Conservation (phyloP, 1,140 invertebrate species). For the Campoletis sonorensis region DNA sequence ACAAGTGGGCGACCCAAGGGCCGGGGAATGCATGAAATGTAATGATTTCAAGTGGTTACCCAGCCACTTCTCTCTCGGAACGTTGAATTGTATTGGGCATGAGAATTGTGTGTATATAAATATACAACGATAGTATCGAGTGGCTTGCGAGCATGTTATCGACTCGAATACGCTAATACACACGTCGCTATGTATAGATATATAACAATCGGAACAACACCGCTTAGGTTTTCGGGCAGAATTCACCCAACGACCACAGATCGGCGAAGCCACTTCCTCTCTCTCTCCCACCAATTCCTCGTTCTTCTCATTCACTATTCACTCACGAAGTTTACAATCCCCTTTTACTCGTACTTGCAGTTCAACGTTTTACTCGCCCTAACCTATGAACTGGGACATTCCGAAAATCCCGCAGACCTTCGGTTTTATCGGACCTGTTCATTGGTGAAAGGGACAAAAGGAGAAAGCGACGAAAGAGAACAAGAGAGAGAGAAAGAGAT, state of each 20-base stretch:
- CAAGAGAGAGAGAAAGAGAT: background rate
- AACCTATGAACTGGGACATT: slow-evolving; percentile 1
- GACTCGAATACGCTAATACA: slow-evolving; percentile 49
- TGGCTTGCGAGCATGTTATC: slow-evolving; percentile 55
- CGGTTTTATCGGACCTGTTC: slow-evolving; percentile 8
- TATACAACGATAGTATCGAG: slow-evolving; percentile 59
- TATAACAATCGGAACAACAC: slow-evolving; percentile 47
- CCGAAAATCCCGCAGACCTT: slow-evolving; percentile 11
- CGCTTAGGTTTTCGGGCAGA: slow-evolving; percentile 27
- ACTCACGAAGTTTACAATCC: background rate
- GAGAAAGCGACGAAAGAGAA: too few relatives aligned
- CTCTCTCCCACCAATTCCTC: background rate
- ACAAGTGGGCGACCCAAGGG: background rate
- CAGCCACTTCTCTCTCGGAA: slow-evolving; percentile 39
- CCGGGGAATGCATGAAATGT: slow-evolving; percentile 38
- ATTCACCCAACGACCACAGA: background rate
- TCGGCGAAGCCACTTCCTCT: background rate
- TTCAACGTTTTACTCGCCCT: slow-evolving; percentile 19
- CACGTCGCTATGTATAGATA: background rate
- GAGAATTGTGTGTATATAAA: background rate
- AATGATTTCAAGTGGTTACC: slow-evolving; percentile 55
- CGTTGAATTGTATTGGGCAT: background rate
- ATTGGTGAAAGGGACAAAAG: background rate
- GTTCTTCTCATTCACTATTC: background rate
- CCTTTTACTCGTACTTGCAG: slow-evolving; percentile 7